phyloP scores from a whole-genome alignment of 2,888 invertebrate species.

The Phaedon cochleariae region DNA sequence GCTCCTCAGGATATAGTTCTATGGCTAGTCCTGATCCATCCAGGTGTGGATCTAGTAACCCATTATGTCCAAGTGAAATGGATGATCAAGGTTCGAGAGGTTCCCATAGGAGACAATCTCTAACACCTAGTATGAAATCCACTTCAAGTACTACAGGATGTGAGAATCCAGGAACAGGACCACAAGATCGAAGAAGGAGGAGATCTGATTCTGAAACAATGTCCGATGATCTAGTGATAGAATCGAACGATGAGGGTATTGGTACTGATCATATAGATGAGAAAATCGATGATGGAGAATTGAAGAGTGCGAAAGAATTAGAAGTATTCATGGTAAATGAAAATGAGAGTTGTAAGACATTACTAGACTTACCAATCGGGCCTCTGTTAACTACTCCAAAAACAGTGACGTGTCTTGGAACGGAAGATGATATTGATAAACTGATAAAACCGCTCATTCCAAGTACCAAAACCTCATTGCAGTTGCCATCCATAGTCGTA shows the following conservation, averaged over 20 bases:
- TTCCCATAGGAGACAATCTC: conserved; percentile 64
- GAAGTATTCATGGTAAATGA: conserved; percentile 62
- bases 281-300: conserved; percentile 75
- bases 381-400: conserved; percentile 62
- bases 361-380: conserved; percentile 62
- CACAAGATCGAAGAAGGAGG: conserved; percentile 67
- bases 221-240: conserved; percentile 75
- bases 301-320: conserved; percentile 72
- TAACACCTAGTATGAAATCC: conserved; percentile 68
- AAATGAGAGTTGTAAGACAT: conserved; percentile 58
- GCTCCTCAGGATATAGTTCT: conserved; percentile 85
- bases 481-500: conserved; percentile 70
- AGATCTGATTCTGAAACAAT: conserved; percentile 79
- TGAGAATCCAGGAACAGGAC: conserved; percentile 45
- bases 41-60: conserved; percentile 82
- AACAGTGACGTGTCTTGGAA: conserved; percentile 67
- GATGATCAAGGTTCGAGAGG: conserved; percentile 72
- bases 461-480: conserved; percentile 62
- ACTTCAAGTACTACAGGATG: conserved; percentile 55
- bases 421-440: conserved; percentile 65
- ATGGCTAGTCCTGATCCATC: conserved; percentile 88
- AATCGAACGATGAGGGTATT: conserved; percentile 81
- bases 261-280: conserved; percentile 76
- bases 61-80: conserved; percentile 78
- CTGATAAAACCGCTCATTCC: conserved; percentile 45